phyloP scores from a whole-genome alignment of 2,888 invertebrate genomes.

The Troides aeacus region DNA sequence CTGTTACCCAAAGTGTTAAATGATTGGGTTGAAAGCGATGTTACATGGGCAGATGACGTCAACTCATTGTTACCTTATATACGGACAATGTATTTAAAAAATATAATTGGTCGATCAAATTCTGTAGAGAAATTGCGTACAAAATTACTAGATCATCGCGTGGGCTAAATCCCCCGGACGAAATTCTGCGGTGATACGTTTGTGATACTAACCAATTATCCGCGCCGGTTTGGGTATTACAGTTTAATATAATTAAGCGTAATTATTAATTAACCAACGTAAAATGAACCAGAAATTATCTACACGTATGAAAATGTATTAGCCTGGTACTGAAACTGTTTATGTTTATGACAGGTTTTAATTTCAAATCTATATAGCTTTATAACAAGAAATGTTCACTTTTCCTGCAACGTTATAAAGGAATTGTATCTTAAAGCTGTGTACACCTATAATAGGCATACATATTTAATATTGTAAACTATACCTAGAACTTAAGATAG shows the following conservation, averaged over 20 bases:
- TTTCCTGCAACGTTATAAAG: neutral
- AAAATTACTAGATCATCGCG: conserved; percentile 16
- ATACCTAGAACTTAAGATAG: too few relatives aligned
- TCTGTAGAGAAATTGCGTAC: conserved; percentile 1
- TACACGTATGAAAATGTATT: conserved; percentile 18
- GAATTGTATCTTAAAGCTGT: neutral
- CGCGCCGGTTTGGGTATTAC: conserved; percentile 20
- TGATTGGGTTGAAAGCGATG: conserved; percentile 68
- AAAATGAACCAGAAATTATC: conserved; percentile 25
- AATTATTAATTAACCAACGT: conserved; percentile 29
- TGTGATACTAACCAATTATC: conserved; percentile 28
- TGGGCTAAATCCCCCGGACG: conserved; percentile 22
- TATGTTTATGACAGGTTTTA: neutral
- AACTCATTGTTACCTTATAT: neutral
- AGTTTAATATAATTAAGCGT: conserved; percentile 30
- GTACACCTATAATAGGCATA: too few relatives aligned
- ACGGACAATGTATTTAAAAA: neutral
- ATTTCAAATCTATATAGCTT: neutral
- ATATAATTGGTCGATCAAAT: neutral
- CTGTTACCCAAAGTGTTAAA: conserved; percentile 71
- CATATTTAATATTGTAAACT: too few relatives aligned
- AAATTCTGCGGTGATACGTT: conserved; percentile 25
- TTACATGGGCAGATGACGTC: neutral
- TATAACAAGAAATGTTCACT: neutral
- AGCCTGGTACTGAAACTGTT: conserved; percentile 11